phyloP scores from a whole-genome alignment of 2,113 vertebrate genomes.

The Peromyscus polionotus region DNA sequence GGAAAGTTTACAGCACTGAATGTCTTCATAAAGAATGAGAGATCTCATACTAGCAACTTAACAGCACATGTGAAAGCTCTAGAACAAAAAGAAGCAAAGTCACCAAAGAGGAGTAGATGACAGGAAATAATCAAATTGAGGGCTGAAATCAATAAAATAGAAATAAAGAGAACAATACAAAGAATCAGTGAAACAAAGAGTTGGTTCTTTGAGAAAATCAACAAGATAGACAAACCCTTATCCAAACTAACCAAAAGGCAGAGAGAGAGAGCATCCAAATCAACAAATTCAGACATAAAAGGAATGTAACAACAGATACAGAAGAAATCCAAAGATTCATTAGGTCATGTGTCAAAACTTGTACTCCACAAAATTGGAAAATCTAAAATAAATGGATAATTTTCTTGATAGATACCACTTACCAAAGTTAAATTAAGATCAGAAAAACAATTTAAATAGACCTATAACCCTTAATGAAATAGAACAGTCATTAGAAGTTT shows the following conservation, averaged over 20 bases:
- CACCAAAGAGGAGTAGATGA: neutral
- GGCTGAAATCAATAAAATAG: neutral
- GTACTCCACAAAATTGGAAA: neutral
- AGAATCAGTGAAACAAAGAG: neutral
- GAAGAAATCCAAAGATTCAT: neutral
- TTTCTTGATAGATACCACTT: neutral
- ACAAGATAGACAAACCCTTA: neutral
- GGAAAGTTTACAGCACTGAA: neutral
- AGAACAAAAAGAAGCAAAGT: neutral
- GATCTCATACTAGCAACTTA: neutral
- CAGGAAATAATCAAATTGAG: neutral
- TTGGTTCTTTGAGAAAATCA: neutral
- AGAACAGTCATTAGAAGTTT: neutral
- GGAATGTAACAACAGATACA: neutral
- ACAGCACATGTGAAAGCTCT: neutral
- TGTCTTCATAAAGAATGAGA: neutral
- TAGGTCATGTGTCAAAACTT: neutral
- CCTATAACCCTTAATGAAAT: neutral
- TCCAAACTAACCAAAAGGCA: neutral
- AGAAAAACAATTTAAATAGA: neutral
- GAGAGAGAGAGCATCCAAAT: neutral
- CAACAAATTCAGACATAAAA: neutral
- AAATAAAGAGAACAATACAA: neutral
- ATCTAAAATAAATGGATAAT: neutral
- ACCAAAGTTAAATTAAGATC: neutral